These are phyloP conservation scores for Scytalopus superciliaris DNA, from an alignment of 2,113 vertebrate species.

Conservation along the genomic window DNA sequence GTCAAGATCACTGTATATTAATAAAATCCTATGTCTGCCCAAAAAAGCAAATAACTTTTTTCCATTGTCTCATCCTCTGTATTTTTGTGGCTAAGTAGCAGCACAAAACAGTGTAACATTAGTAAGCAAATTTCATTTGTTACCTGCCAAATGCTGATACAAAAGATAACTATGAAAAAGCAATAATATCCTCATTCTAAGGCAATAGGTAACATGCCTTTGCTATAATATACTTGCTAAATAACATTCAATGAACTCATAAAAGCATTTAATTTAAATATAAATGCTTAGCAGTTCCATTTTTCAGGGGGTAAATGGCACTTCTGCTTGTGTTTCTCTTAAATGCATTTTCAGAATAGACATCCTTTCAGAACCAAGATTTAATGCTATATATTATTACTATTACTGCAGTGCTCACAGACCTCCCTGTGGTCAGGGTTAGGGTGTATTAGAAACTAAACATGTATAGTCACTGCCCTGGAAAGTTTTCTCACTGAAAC, in stretches of 20 bases:
- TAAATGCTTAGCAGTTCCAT: constrained; percentile 51
- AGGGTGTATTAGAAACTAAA: not conserved
- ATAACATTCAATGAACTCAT: constrained; percentile 48
- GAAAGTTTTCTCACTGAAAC: not conserved
- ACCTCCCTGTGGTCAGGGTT: not conserved
- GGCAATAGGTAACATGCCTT: constrained; percentile 24
- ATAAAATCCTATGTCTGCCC: not conserved
- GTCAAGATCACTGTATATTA: not conserved
- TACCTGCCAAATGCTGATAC: constrained; percentile 50
- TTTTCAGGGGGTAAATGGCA: constrained; percentile 23
- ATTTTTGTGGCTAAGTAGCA: not conserved
- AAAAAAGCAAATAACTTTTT: not conserved
- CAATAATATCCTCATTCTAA: constrained; percentile 54
- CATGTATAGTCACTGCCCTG: not conserved
- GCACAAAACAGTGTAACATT: constrained; percentile 62
- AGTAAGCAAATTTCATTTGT: constrained; percentile 70
- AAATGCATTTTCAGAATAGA: constrained; percentile 15
- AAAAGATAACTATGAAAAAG: constrained; percentile 58
- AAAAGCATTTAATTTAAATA: constrained; percentile 53
- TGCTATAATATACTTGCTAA: constrained; percentile 39
- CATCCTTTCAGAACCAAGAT: constrained; percentile 16
- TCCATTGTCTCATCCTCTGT: not conserved
- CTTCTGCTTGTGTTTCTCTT: not conserved
- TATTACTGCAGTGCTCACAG: not conserved
- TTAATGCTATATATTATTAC: not conserved